phyloP scores from a whole-genome alignment of 2,113 vertebrate species.

The Toxostoma redivivum region DNA sequence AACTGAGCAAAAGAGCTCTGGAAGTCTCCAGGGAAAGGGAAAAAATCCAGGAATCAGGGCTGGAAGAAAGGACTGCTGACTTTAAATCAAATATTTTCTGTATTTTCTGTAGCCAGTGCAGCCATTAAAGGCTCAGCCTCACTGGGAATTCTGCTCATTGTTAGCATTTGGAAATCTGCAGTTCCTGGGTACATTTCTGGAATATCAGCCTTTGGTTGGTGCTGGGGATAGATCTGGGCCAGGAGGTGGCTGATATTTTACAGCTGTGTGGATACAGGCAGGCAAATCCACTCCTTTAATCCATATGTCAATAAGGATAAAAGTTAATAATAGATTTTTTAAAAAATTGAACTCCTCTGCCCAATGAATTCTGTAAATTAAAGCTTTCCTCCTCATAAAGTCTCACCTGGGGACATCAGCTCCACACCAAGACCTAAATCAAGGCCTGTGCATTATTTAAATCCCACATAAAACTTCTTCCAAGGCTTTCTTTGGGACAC shows the following conservation, averaged over 20 bases:
- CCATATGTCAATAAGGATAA: background rate
- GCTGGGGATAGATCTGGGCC: background rate
- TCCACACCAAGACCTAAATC: background rate
- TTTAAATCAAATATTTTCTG: background rate
- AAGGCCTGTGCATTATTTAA: background rate
- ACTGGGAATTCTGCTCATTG: background rate
- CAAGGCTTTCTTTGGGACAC: background rate
- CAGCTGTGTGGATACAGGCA: background rate
- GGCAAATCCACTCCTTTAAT: background rate
- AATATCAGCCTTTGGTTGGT: background rate
- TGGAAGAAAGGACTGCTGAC: background rate
- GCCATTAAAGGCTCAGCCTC: background rate
- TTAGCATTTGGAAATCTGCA: background rate
- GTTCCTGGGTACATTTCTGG: background rate
- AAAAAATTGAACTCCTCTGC: background rate
- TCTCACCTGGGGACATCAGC: background rate
- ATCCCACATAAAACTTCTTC: background rate
- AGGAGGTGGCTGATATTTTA: background rate
- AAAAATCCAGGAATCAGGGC: background rate
- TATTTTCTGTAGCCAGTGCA: background rate
- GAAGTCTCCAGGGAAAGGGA: background rate
- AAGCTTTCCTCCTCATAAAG: background rate
- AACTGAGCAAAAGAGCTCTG: background rate
- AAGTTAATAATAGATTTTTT: background rate
- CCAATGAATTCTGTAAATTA: background rate